These are phyloP conservation scores for Hystrix brachyura DNA, from an alignment of 2,113 vertebrate species.

Conservation along the genomic window DNA sequence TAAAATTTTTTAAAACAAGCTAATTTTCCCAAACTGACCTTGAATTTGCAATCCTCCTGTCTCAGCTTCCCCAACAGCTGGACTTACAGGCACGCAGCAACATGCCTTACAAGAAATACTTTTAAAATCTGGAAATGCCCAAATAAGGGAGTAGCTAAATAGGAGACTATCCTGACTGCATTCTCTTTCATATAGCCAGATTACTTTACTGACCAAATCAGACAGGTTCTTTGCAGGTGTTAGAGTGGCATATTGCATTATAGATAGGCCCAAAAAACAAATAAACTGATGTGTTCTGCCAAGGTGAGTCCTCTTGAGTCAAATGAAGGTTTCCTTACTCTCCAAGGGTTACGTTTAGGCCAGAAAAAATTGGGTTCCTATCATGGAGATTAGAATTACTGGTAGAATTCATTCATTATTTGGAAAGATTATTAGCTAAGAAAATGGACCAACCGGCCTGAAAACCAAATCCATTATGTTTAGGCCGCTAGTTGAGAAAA, in stretches of 20 bases:
- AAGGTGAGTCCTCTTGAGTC: not conserved
- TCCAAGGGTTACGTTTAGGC: not conserved
- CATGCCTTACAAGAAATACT: not conserved
- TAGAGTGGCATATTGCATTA: not conserved
- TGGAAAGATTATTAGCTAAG: conserved; percentile 61
- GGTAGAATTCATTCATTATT: conserved; percentile 45
- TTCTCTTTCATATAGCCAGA: not conserved
- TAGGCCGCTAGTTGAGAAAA: not conserved
- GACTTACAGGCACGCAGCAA: not conserved
- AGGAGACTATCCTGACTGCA: not conserved
- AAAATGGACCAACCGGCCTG: conserved; percentile 45
- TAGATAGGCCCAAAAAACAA: not conserved
- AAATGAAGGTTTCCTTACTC: not conserved
- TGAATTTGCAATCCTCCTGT: not conserved
- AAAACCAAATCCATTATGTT: not conserved
- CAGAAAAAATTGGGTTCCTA: not conserved
- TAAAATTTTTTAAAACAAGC: not conserved
- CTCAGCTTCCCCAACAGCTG: not conserved
- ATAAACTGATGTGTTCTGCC: not conserved
- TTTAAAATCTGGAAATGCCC: not conserved
- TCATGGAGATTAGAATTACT: conserved; percentile 40
- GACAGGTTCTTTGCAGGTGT: not conserved
- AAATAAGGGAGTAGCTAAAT: not conserved
- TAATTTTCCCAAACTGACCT: not conserved
- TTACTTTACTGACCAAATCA: not conserved